These are phyloP conservation scores for Folsomia manolachei DNA, from an alignment of 2,888 invertebrate genomes.

Conservation along the genomic window DNA sequence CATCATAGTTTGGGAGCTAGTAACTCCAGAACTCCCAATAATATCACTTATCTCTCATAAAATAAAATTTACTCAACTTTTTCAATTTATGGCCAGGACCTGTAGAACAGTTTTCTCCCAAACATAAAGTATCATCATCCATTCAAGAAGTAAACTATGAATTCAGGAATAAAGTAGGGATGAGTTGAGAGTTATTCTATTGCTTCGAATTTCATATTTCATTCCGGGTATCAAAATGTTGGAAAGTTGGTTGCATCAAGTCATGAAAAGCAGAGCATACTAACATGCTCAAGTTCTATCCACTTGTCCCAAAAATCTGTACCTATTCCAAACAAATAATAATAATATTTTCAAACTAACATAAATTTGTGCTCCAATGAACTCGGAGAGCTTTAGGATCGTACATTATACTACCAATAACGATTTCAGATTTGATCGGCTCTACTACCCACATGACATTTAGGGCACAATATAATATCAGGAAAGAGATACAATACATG, in stretches of 20 bases:
- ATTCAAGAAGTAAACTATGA: constrained; percentile 13
- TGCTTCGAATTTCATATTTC: constrained; percentile 2
- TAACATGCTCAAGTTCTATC: background rate
- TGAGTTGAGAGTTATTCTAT: background rate
- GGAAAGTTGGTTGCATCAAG: background rate
- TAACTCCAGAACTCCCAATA: constrained; percentile 18
- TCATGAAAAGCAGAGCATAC: background rate
- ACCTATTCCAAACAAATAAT: constrained; percentile 13
- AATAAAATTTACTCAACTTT: constrained; percentile 44
- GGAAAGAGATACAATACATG: constrained; percentile 1
- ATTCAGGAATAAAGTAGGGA: background rate
- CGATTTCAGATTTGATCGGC: constrained; percentile 3
- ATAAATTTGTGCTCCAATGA: constrained; percentile 31
- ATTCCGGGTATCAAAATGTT: constrained; percentile 4
- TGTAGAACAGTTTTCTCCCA: constrained; percentile 37
- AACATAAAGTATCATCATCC: too few relatives aligned
- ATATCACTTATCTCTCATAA: constrained; percentile 39
- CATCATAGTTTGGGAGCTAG: background rate
- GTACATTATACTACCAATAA: background rate
- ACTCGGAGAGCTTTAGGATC: constrained; percentile 17
- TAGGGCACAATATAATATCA: constrained; percentile 3
- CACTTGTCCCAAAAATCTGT: constrained; percentile 1
- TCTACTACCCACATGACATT: constrained; percentile 1
- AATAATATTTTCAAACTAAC: constrained; percentile 32
- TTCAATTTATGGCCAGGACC: constrained; percentile 49